These are phyloP conservation scores for Plagodis pulveraria DNA, from an alignment of 2,888 invertebrate genomes.

Conservation along the genomic window DNA sequence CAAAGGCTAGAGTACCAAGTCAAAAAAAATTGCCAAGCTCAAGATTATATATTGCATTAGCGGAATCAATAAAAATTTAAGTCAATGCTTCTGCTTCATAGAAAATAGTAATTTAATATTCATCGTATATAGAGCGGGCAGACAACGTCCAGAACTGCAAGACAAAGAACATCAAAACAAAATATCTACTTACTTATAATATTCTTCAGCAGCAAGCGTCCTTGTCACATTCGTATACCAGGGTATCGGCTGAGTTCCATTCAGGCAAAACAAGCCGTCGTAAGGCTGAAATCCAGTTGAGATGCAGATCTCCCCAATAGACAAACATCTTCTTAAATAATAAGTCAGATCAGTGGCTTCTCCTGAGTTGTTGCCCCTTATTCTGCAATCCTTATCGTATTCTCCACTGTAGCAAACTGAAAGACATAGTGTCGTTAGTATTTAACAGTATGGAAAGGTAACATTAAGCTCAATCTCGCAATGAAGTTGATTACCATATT, in stretches of 20 bases:
- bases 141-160: too few species aligned
- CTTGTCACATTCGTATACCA: slow-evolving; percentile 83
- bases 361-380: slow-evolving; percentile 56
- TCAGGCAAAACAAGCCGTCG: slow-evolving; percentile 76
- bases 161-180: not conserved
- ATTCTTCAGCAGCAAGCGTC: slow-evolving; percentile 87
- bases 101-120: too few species aligned
- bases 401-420: slow-evolving; percentile 87
- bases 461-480: too few species aligned
- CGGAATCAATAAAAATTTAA: too few species aligned
- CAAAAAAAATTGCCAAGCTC: too few species aligned
- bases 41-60: too few species aligned
- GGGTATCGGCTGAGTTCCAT: slow-evolving; percentile 59
- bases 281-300: slow-evolving; percentile 62
- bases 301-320: slow-evolving; percentile 79
- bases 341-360: slow-evolving; percentile 72
- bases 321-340: slow-evolving; percentile 78
- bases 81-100: too few species aligned
- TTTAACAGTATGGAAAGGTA: not conserved
- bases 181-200: slow-evolving; percentile 84
- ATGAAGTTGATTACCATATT: too few species aligned
- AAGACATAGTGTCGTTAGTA: slow-evolving; percentile 18
- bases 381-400: slow-evolving; percentile 83
- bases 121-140: too few species aligned
- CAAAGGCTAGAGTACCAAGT: too few species aligned